phyloP scores from a whole-genome alignment of 30 jellyfish, hydroid and myxozoan species.

The Pseudorhiza aurosa region DNA sequence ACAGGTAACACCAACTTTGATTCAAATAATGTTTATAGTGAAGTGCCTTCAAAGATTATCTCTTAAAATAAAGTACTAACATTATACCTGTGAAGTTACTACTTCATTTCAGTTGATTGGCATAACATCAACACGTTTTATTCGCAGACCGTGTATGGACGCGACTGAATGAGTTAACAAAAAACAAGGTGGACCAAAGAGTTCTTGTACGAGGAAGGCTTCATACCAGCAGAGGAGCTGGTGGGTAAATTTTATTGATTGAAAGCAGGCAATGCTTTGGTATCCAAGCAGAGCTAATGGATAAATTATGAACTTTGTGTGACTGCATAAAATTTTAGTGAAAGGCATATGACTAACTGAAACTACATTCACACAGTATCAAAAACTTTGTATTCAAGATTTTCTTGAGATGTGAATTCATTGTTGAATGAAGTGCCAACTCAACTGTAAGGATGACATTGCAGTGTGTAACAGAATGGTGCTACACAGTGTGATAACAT shows the following conservation, averaged over 20 bases:
- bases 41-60: neutral
- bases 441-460: too few relatives aligned
- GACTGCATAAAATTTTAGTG: too few relatives aligned
- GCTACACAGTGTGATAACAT: neutral
- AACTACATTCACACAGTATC: too few relatives aligned
- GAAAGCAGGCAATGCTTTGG: too few relatives aligned
- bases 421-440: too few relatives aligned
- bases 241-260: conserved; percentile 25
- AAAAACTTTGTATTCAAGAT: too few relatives aligned
- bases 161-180: conserved; percentile 67
- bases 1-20: too few relatives aligned
- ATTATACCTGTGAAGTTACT: neutral
- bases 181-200: conserved; percentile 56
- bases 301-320: too few relatives aligned
- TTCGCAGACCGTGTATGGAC: conserved; percentile 88
- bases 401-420: too few relatives aligned
- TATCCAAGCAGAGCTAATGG: too few relatives aligned
- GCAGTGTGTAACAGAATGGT: neutral
- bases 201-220: conserved; percentile 92
- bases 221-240: conserved; percentile 99
- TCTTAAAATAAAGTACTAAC: neutral
- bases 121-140: neutral
- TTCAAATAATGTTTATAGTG: neutral
- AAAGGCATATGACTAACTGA: too few relatives aligned
- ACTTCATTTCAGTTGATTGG: neutral